Evolutionary conservation across 2,113 vertebrate genomes (phyloP), one percentile per base, ranked within the genome.

Genomic region (Turnix velox): DNA sequence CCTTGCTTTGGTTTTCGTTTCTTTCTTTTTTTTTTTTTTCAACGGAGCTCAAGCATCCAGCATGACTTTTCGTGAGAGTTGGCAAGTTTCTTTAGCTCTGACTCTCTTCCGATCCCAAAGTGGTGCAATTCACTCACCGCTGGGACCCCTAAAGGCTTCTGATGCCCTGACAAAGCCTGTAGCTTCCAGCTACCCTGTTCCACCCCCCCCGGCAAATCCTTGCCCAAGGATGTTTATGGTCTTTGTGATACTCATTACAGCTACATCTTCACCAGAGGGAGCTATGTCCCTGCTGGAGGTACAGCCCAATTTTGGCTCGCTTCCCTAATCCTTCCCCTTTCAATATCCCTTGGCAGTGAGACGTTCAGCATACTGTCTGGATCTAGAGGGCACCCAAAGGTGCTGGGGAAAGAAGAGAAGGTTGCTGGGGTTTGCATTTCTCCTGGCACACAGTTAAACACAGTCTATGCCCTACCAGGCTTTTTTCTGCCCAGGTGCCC

Each of bases 191-290:
- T 25, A 15, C 49, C 1, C 0, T 2, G 1, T 12, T 73, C 7
- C n/a, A n/a, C 13, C 5, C 19, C 37, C 12, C 6, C 20, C 7
- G 2, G 46, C 23, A 43, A 39, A 28, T 33, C 46, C 46, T 48
- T 67, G 68, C 46, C 51, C 63, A n/a, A 40, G 45, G 74, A 35
- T 40, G 19, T 28, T 10, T 6, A 2, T 31, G 33, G 16, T 10
- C 55, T 30, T 22, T 39, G 33, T 17, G 12, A 17, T 45, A 55
- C 35, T 31, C 7, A 1, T 17, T 39, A 5, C 37, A 33, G 73
- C 78, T 39, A 40, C 6, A 4, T 55, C 61, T 63, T 90, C 88
- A 45, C n/a, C 57, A 87, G 95, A 71, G 83, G 86, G 95, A 84
- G 88, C 88, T 82, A 55, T 39, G 42, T 43, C 63, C 42, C 39